Base-by-base conservation (phyloP, 2,888 invertebrate genomes). In the Hyppa rectilinea region DNA sequence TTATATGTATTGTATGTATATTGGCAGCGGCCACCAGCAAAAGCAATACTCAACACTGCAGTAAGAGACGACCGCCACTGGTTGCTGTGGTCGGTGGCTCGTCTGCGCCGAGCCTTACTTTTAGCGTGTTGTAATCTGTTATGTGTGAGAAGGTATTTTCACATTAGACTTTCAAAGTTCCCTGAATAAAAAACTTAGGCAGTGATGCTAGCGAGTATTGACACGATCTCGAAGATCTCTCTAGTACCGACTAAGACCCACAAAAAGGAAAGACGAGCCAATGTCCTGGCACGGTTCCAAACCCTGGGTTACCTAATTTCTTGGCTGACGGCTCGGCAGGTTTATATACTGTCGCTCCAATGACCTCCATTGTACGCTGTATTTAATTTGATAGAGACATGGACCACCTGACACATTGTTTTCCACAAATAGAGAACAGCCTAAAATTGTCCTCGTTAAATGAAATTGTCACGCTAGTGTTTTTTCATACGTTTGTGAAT, bases 401-500 rank as follows among this genome's bases (percentile, higher is more conserved):
- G 31, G 12, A 64, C 26, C 34, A 62, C 9, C 40, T 52, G 43
- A 4, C 20, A 26, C 2, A 38, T 47, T 17, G 4, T 38, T 53
- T 52, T 38, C 4, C 43, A 52, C 17, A 38, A 43, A 49, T n/a
- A 4, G 5, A n/a, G 7, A 43, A 23, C 20, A 9, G 0, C 4
- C 29, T 6, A 36, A 34, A 34, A 36, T 40, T 29, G 3, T 20
- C 7, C 36, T n/a, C 20, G 2, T 55, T 43, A 31, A 58, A 45
- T 50, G 0, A 17, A 52, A 53, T 63, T 61, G 52, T 31, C 23
- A 36, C 40, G 47, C 45, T 12, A n/a, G 12, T 43, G 7, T 6
- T 43, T 58, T 61, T 43, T 53, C 67, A 23, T 43, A 65, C 5
- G 2, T 45, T 26, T 43, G 5, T 60, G 10, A 50, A 47, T 7